phyloP scores from a whole-genome alignment of 2,113 vertebrate species.

The Tyrannus savana region DNA sequence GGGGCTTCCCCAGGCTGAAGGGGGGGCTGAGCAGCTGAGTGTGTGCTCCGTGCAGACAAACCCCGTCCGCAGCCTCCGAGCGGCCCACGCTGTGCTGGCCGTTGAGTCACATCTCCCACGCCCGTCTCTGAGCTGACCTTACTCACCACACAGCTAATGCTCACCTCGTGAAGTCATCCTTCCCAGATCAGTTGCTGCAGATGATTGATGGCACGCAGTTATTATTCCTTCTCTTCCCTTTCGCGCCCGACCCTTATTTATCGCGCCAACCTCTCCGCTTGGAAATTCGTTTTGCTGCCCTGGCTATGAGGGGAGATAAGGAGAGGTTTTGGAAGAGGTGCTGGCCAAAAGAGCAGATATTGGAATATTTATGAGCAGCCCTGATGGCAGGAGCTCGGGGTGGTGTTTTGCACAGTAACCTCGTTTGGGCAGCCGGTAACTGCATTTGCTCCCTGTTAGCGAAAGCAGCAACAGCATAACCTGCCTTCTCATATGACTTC shows the following conservation, averaged over 20 bases:
- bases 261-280: neutral
- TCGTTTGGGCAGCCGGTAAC: neutral
- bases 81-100: rapidly evolving
- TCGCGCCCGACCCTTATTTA: neutral
- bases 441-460: neutral
- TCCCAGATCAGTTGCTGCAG: neutral
- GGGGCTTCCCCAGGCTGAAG: rapidly evolving
- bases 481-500: neutral
- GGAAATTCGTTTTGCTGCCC: neutral
- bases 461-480: neutral
- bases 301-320: neutral
- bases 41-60: neutral
- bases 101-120: neutral
- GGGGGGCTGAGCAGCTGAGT: neutral
- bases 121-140: neutral
- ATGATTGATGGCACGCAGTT: neutral
- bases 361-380: neutral
- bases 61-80: neutral
- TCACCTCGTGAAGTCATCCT: neutral
- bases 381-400: neutral
- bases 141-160: neutral
- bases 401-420: neutral
- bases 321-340: neutral
- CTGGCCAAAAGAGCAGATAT: neutral
- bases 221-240: neutral